Base-by-base conservation (phyloP, 2,797 vertebrate species). In the Cirrhinus mrigala region DNA sequence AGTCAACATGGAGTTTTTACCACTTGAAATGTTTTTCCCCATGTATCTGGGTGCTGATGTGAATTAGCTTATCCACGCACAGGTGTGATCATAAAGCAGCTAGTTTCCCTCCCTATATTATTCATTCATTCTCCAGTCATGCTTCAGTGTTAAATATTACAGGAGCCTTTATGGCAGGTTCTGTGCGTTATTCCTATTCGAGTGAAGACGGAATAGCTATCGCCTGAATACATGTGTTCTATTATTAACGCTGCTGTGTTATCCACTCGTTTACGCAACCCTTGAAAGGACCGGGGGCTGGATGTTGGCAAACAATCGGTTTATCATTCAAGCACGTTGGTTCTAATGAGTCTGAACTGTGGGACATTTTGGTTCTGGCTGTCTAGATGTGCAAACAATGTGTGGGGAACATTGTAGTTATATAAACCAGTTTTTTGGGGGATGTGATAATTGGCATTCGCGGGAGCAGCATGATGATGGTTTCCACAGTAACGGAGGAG, bases 1-100 rank as follows among this genome's bases (percentile, higher is more conserved):
- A 99, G 98, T 98, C 92, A 82, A 44, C 78, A 33, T 78, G 64
- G 60, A 69, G 14, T 84, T 84, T 27, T 24, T 33, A 15, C 1
- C 50, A 12, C 6, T 62, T 78, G 0, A 11, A 20, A 9, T 6
- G 16, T 54, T 40, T 16, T 11, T 7, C 3, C 14, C 22, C 44
- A 37, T 54, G 10, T 5, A 40, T 44, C 54, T 60, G 4, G 4
- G 40, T 78, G 22, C n/a, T 46, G 56, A 24, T 78, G 22, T 20
- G 44, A 22, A 79, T 64, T 48, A 29, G 9, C 1, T 24, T 48
- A 20, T 16, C 10, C 10, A 79, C 62, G 58, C 77, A 78, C 82
- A 73, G 64, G 75, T 73, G 79, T 54, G 77, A 56, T 64, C 46
- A 68, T 16, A 66, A 52, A 48, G 33, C 68, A 69, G 27, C 64